Percentiles rank a stretch among this genome's conserved stretches.
Evolutionary conservation across 2,113 vertebrate genomes (phyloP).

Genomic region (Anoura caudifer): DNA sequence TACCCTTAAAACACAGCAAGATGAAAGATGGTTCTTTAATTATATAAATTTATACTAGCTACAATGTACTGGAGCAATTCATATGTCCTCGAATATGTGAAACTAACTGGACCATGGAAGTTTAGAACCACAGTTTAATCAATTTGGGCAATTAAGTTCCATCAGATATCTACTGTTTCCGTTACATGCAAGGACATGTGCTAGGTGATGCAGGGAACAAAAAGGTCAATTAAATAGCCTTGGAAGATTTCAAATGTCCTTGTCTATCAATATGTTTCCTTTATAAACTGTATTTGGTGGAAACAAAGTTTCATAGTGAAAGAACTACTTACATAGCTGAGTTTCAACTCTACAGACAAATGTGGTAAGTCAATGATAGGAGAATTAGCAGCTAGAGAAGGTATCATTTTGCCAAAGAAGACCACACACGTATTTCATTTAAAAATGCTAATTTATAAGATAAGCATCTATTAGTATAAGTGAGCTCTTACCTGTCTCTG

Average conservation of each 20-base stretch:
- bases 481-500: conserved; percentile 90
- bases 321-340: background rate
- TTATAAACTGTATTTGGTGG: background rate
- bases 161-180: background rate
- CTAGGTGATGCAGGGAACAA: background rate
- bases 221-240: background rate
- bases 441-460: background rate
- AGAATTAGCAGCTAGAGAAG: background rate
- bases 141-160: background rate
- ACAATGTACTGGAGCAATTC: background rate
- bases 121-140: conserved; percentile 22
- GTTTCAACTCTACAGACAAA: background rate
- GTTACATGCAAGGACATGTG: background rate
- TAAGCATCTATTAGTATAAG: background rate
- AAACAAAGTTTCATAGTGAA: background rate
- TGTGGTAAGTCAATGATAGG: background rate
- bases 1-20: conserved; percentile 6
- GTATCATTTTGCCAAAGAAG: background rate
- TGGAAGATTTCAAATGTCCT: background rate
- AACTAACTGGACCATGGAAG: background rate
- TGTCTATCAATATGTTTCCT: background rate
- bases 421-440: background rate
- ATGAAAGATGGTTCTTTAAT: background rate
- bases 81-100: background rate
- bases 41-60: background rate